phyloP scores from a whole-genome alignment of 2,888 invertebrate species.

The Linnaemya tessellans region DNA sequence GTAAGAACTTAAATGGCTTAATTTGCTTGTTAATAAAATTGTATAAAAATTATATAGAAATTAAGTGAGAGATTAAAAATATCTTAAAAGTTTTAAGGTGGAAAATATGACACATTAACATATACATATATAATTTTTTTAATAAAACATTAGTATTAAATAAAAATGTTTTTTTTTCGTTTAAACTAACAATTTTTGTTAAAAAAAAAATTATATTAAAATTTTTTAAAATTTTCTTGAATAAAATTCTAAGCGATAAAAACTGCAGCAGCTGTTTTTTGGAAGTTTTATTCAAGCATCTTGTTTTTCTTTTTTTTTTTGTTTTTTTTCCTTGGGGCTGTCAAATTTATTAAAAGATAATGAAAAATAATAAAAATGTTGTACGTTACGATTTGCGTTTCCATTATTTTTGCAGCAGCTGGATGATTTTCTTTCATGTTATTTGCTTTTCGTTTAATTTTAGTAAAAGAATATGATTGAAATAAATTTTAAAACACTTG shows the following conservation, averaged over 20 bases:
- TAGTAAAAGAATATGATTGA: background rate
- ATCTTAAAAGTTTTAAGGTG: background rate
- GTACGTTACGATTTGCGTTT: slow-evolving; percentile 71
- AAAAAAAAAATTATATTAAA: background rate
- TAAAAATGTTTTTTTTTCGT: background rate
- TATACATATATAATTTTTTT: no score
- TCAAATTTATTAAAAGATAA: slow-evolving; percentile 10
- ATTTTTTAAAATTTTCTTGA: background rate
- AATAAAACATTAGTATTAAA: background rate
- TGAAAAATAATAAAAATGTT: slow-evolving; percentile 42
- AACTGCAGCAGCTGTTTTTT: background rate
- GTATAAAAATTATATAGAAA: background rate
- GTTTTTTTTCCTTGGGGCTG: background rate
- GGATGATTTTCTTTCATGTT: slow-evolving; percentile 51
- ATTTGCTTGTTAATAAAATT: background rate
- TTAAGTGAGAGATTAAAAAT: background rate
- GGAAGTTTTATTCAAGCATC: background rate
- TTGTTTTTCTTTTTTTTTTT: no score
- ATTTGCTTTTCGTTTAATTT: background rate
- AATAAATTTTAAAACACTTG: background rate
- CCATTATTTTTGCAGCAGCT: slow-evolving; percentile 53
- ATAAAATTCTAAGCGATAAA: background rate
- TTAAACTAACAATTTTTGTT: no score
- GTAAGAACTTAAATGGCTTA: slow-evolving; percentile 12
- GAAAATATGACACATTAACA: background rate